Evolutionary conservation across 2,888 invertebrate genomes (phyloP).

Genomic region (Ectropis crepuscularia): DNA sequence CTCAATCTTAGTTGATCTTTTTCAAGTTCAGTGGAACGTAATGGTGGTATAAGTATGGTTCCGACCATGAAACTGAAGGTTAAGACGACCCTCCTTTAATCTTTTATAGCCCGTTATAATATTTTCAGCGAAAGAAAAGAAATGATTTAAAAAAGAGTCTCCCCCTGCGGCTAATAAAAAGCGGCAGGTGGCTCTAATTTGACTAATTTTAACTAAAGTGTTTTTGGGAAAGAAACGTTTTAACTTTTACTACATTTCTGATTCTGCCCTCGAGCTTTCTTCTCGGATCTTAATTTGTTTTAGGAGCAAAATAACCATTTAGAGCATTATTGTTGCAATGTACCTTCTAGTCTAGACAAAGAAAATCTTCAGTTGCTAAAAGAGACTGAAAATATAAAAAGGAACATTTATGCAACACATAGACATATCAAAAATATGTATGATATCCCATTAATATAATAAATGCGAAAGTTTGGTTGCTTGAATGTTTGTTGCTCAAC

Average conservation of each 20-base stretch:
- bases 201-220: slow-evolving; percentile 26
- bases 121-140: slow-evolving; percentile 14
- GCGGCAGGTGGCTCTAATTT: slow-evolving; percentile 26
- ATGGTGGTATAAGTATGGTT: background rate
- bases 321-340: background rate
- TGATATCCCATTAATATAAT: too few relatives aligned
- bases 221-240: slow-evolving; percentile 17
- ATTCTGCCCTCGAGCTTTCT: slow-evolving; percentile 14
- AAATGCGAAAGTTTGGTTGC: too few relatives aligned
- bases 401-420: too few relatives aligned
- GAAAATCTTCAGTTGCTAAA: background rate
- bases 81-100: slow-evolving; percentile 3
- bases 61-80: background rate
- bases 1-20: too few relatives aligned
- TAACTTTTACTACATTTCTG: slow-evolving; percentile 15
- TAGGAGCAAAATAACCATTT: slow-evolving; percentile 8
- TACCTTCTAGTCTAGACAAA: background rate
- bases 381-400: too few relatives aligned
- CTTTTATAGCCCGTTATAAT: slow-evolving; percentile 13
- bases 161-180: slow-evolving; percentile 22
- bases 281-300: slow-evolving; percentile 9
- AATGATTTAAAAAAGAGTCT: slow-evolving; percentile 17
- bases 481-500: too few relatives aligned
- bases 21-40: too few relatives aligned
- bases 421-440: too few relatives aligned